Conservation (phyloP, 2,113 vertebrate species). For the Alligator mississippiensis region DNA sequence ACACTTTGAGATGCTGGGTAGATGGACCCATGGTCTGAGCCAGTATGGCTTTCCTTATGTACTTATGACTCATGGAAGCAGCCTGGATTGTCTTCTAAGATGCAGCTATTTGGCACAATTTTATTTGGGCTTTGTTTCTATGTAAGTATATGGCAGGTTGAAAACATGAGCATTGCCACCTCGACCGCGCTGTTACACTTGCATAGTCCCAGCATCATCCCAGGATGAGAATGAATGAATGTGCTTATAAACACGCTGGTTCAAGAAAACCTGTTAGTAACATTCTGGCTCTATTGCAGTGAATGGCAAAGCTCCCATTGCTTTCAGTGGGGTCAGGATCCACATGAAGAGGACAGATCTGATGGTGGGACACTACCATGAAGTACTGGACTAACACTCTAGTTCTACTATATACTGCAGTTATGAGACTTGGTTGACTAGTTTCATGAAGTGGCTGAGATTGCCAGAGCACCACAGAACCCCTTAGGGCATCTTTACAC, state of each 20-base stretch:
- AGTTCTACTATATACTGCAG: background rate
- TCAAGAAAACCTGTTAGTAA: background rate
- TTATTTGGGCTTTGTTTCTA: background rate
- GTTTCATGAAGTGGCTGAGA: background rate
- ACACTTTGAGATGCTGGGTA: no score
- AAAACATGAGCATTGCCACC: background rate
- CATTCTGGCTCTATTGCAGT: background rate
- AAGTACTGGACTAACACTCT: background rate
- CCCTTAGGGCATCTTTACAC: no score
- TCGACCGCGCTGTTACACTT: background rate
- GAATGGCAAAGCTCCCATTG: background rate
- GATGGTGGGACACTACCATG: background rate
- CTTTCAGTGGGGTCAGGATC: background rate
- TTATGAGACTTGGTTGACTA: background rate
- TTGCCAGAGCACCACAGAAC: no score
- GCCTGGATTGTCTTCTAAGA: background rate
- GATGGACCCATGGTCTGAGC: no score
- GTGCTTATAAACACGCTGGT: background rate
- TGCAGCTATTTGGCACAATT: background rate
- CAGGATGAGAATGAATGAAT: background rate
- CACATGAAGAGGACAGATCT: background rate
- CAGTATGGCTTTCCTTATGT: no score
- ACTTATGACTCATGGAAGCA: background rate
- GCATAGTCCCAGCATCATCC: background rate
- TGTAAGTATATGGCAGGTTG: background rate